A percentile compares a stretch with the other conserved stretches of the same genome.
Conservation (phyloP, 2,113 vertebrate genomes). For the Cisticola juncidis region DNA sequence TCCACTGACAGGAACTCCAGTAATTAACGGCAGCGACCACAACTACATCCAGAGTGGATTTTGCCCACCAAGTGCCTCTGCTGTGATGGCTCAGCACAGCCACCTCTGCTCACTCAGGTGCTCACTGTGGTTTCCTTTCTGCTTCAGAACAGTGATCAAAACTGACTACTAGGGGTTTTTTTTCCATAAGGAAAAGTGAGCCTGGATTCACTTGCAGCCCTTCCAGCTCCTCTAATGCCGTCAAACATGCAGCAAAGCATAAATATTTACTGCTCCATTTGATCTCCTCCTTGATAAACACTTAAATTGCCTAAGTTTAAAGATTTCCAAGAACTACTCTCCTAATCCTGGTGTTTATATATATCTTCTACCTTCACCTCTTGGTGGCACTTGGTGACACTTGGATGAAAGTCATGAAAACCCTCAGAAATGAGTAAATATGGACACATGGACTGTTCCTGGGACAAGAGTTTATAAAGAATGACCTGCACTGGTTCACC, state of each 20-base stretch:
- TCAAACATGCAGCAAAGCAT: not conserved
- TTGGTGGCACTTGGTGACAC: not conserved
- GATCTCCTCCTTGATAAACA: not conserved
- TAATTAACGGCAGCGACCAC: not conserved
- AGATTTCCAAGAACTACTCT: not conserved
- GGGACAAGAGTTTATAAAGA: not conserved
- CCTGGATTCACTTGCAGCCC: not conserved
- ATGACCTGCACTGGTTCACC: not conserved
- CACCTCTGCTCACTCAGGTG: not conserved
- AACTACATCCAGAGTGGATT: not conserved
- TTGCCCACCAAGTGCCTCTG: not conserved
- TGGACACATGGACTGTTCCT: not conserved
- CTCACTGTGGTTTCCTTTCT: not conserved
- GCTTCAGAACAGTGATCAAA: not conserved
- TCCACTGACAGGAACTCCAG: not conserved
- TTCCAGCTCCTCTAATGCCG: not conserved
- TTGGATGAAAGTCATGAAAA: not conserved
- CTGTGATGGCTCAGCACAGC: not conserved
- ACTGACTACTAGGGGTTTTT: not conserved
- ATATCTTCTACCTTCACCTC: not conserved
- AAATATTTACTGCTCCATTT: not conserved
- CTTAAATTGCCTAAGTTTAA: not conserved
- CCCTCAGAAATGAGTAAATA: not conserved
- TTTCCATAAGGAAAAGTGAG: not conserved
- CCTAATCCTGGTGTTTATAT: not conserved